Percentiles rank a stretch among this genome's conserved stretches.
Conservation (phyloP, 2,113 vertebrate species). For the Oplegnathus fasciatus region DNA sequence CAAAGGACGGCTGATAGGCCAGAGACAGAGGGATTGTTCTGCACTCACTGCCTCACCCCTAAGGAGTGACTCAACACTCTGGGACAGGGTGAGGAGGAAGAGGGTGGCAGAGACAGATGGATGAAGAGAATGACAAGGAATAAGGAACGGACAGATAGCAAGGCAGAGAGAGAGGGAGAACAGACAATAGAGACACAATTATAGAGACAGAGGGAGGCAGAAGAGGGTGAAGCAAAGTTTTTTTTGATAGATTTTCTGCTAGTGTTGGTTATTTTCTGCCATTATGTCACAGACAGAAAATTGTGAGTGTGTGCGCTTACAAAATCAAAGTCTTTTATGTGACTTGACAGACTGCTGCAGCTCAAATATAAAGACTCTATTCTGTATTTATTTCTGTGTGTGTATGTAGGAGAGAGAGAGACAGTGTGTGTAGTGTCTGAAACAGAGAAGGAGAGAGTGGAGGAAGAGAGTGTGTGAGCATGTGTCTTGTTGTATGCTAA, state of each 20-base stretch:
- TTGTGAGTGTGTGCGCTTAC: slow-evolving; percentile 1
- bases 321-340: slow-evolving; percentile 49
- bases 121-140: slow-evolving; percentile 66
- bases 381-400: slow-evolving; percentile 23
- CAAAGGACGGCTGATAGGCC: slow-evolving; percentile 81
- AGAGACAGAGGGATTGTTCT: slow-evolving; percentile 81
- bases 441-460: not conserved
- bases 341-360: slow-evolving; percentile 53
- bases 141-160: slow-evolving; percentile 64
- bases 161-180: slow-evolving; percentile 44
- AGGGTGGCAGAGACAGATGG: slow-evolving; percentile 63
- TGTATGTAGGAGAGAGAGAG: not conserved
- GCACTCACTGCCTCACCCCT: slow-evolving; percentile 73
- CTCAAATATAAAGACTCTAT: slow-evolving; percentile 46
- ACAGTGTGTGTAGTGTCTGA: slow-evolving; percentile 1
- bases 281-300: slow-evolving; percentile 60
- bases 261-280: slow-evolving; percentile 66
- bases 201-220: slow-evolving; percentile 48
- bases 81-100: slow-evolving; percentile 66
- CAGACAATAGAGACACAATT: slow-evolving; percentile 66
- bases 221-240: slow-evolving; percentile 40
- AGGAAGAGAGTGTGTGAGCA: not conserved
- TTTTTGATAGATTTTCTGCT: slow-evolving; percentile 60
- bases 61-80: slow-evolving; percentile 78
- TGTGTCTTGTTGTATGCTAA: not conserved